These are phyloP conservation scores for Enteromius trimaculatus DNA, from an alignment of 2,797 vertebrate species.

Conservation along the genomic window DNA sequence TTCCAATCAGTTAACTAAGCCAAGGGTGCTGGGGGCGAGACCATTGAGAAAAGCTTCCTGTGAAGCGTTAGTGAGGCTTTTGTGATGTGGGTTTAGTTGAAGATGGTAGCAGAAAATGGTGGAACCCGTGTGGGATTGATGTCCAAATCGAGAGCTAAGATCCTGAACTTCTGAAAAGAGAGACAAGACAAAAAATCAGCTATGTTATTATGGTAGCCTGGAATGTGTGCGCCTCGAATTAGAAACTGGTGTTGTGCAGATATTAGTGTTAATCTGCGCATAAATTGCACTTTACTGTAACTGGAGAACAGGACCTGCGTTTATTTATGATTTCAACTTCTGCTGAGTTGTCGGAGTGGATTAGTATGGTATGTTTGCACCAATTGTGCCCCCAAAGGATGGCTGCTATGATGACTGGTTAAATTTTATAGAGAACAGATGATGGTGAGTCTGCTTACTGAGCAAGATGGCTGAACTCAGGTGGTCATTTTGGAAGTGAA, in stretches of 20 bases:
- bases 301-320: neutral
- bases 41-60: neutral
- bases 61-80: neutral
- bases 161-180: slow-evolving; percentile 19
- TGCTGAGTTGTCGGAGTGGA: neutral
- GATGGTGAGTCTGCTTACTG: neutral
- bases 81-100: neutral
- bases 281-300: neutral
- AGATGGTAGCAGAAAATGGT: neutral
- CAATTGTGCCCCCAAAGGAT: neutral
- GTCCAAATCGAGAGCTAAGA: neutral
- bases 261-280: neutral
- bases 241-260: neutral
- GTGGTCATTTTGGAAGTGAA: neutral
- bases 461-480: neutral
- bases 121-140: neutral
- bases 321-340: neutral
- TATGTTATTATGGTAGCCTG: neutral
- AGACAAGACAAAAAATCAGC: neutral
- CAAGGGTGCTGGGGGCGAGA: neutral
- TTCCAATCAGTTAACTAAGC: neutral
- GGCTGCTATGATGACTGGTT: neutral
- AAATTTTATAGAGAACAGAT: neutral
- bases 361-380: neutral
- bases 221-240: neutral